These are phyloP conservation scores for Leptoclinus maculatus DNA, from an alignment of 2,797 vertebrate species.

Conservation along the genomic window DNA sequence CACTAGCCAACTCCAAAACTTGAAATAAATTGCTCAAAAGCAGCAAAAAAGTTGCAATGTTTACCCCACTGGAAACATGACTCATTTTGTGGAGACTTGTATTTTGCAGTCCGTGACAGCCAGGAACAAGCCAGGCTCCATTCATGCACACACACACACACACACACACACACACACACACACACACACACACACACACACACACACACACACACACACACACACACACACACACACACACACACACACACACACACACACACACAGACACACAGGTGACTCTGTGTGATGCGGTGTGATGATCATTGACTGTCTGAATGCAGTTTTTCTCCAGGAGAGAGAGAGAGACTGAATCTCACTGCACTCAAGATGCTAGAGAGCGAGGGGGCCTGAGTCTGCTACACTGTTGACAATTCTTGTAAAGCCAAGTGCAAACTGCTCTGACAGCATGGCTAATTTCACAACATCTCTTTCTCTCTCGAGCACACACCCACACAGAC, in stretches of 20 bases:
- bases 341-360: slow-evolving; percentile 75
- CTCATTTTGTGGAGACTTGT: slow-evolving; percentile 31
- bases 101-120: slow-evolving; percentile 49
- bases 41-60: slow-evolving; percentile 4
- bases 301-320: too few relatives aligned
- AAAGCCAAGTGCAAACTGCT: slow-evolving; percentile 86
- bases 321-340: too few relatives aligned
- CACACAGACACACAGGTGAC: too few relatives aligned
- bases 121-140: slow-evolving; percentile 28
- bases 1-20: too few relatives aligned
- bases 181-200: too few relatives aligned
- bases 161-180: too few relatives aligned
- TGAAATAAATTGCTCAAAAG: too few relatives aligned
- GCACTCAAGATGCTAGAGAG: slow-evolving; percentile 83
- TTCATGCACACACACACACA: slow-evolving; percentile 11
- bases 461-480: slow-evolving; percentile 64
- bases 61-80: slow-evolving; percentile 33
- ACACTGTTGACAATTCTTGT: slow-evolving; percentile 85
- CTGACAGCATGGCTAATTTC: slow-evolving; percentile 89
- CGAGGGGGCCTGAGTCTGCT: slow-evolving; percentile 80
- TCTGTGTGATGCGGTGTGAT: too few relatives aligned
- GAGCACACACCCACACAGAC: background rate
- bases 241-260: too few relatives aligned
- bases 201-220: too few relatives aligned
- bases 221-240: too few relatives aligned